phyloP scores from a whole-genome alignment of 1,140 invertebrate genomes.

The Drosophila persimilis region DNA sequence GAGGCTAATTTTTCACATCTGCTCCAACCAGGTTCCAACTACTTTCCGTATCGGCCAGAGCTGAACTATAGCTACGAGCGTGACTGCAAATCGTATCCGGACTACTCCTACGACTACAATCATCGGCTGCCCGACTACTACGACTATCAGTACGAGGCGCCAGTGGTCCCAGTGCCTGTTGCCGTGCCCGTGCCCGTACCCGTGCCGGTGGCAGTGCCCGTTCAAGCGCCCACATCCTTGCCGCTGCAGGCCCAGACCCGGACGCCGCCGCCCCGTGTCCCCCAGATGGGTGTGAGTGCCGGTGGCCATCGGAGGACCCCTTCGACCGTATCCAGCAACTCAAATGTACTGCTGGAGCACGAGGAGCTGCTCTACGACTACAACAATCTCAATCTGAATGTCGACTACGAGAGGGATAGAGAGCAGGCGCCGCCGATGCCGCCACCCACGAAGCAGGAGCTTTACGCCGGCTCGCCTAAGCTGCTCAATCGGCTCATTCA shows the following conservation, averaged over 20 bases:
- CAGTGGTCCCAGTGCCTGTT: conserved; percentile 31
- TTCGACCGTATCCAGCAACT: conserved; percentile 78
- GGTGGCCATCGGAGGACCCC: conserved; percentile 75
- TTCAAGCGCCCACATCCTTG: too few species aligned
- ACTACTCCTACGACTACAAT: conserved; percentile 81
- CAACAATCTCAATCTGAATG: conserved; percentile 75
- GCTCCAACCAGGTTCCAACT: conserved; percentile 68
- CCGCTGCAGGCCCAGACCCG: conserved; percentile 46
- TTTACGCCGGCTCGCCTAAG: conserved; percentile 73
- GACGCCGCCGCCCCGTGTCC: conserved; percentile 75
- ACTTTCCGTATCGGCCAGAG: conserved; percentile 80
- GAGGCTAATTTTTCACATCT: neutral
- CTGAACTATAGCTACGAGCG: conserved; percentile 75
- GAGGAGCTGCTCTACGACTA: conserved; percentile 82
- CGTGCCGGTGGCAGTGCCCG: conserved; percentile 14
- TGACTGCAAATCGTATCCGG: conserved; percentile 82
- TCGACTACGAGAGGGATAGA: conserved; percentile 58
- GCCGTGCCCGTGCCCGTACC: conserved; percentile 1
- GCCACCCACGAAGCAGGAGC: conserved; percentile 66
- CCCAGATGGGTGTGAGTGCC: conserved; percentile 79
- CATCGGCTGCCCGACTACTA: conserved; percentile 79
- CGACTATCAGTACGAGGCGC: conserved; percentile 70
- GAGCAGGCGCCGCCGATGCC: conserved; percentile 17
- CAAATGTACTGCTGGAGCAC: conserved; percentile 84
- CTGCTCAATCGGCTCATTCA: conserved; percentile 68